A percentile compares a stretch with the other conserved stretches of the same genome.
Conservation (phyloP, 1,140 invertebrate species). For the Kradibia gibbosae region DNA sequence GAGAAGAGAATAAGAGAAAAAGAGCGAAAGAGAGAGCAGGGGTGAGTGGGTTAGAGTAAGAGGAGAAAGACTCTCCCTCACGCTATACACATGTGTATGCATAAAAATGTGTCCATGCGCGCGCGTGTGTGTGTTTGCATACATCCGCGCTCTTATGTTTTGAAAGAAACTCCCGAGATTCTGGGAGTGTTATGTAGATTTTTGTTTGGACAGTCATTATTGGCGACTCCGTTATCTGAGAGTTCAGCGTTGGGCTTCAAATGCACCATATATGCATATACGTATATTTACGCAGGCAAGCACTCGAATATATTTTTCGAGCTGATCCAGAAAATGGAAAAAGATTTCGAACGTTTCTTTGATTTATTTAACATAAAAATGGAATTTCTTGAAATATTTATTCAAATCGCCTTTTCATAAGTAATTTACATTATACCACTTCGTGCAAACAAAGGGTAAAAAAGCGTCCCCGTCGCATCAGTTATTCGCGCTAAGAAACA, state of each 20-base stretch:
- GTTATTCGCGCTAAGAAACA: not conserved
- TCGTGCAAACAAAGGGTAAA: too few species aligned
- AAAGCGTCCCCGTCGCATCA: not conserved
- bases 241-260: not conserved
- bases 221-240: slow-evolving; percentile 50
- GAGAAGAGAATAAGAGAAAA: slow-evolving; percentile 50
- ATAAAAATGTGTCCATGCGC: not conserved
- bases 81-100: slow-evolving; percentile 49
- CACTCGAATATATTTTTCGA: not conserved
- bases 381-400: not conserved
- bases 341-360: not conserved
- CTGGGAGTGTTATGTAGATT: slow-evolving; percentile 72
- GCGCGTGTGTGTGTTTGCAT: not conserved
- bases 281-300: not conserved
- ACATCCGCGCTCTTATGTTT: not conserved
- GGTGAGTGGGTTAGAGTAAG: too few species aligned
- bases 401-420: not conserved
- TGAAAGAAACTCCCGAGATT: not conserved
- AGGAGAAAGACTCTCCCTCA: too few species aligned
- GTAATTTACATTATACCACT: too few species aligned
- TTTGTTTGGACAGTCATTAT: slow-evolving; percentile 71
- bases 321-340: not conserved
- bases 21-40: slow-evolving; percentile 44
- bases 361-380: not conserved
- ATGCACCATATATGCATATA: not conserved